Evolutionary conservation across 2,113 vertebrate genomes (phyloP), one percentile per base, ranked within the genome.

Genomic region (Chaenocephalus aceratus): DNA sequence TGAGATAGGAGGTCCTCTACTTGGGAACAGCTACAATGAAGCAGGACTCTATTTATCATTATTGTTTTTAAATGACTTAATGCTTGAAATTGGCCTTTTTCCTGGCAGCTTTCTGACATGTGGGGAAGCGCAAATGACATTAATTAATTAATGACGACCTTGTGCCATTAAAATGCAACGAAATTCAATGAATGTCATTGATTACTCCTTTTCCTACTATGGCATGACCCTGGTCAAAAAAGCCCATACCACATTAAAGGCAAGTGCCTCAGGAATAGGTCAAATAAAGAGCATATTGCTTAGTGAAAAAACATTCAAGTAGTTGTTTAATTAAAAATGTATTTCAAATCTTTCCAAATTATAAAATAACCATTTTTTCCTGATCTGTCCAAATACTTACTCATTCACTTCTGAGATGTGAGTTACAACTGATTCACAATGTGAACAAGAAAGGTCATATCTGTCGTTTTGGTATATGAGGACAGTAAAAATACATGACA

Each of bases 221-320:
- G 62, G 18, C 58, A 54, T 16, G 18, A 62, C 36, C 7, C 44
- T 62, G 30, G 26, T 51, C 9, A 13, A 49, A 61, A 56, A 81
- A 12, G 9, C 13, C 6, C 13, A 10, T n/a, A 51, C 5, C 2
- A n/a, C 23, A 68, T 30, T 72, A 77, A 56, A 36, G 62, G 62
- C 21, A 5, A 52, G 12, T 26, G 16, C 41, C 6, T 69, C 48
- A 0, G 52, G 41, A 51, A 3, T 10, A 36, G n/a, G 16, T 16
- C 5, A 36, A 83, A 72, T 46, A 74, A 77, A 73, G 12, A 54
- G 26, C 10, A 3, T 44, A 44, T 75, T 57, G 21, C 18, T 45
- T 36, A 45, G 21, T 74, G 18, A 18, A 63, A 36, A 64, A 34
- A 67, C 18, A 49, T 9, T 57, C 3, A 5, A 59, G 8, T 5